Evolutionary conservation across 1,140 invertebrate genomes (phyloP).

Genomic region (Musca domestica): DNA sequence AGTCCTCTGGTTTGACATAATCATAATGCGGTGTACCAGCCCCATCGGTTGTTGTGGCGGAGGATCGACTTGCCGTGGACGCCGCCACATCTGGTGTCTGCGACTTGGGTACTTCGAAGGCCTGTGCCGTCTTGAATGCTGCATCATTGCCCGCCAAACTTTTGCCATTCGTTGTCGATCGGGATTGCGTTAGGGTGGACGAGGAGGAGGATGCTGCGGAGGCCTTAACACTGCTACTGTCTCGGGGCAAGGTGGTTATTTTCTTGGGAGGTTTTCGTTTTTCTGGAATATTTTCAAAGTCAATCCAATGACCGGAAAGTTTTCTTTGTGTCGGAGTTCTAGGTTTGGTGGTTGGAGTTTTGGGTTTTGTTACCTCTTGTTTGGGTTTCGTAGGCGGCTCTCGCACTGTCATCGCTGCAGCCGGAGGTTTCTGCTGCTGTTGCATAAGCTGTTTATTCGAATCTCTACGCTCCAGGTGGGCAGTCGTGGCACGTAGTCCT

Average conservation of each 20-base stretch:
- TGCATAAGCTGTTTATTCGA: conserved; percentile 43
- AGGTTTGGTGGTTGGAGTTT: background rate
- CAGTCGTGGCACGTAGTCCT: conserved; percentile 52
- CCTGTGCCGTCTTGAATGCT: background rate
- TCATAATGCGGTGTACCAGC: conserved; percentile 60
- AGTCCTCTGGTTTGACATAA: conserved; percentile 80
- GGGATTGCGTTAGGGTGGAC: background rate
- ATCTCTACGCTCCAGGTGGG: conserved; percentile 46
- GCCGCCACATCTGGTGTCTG: conserved; percentile 25
- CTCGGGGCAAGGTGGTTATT: conserved; percentile 71
- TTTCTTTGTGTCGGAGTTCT: conserved; percentile 33
- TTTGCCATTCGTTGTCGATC: background rate
- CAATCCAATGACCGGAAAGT: conserved; percentile 69
- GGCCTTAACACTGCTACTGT: conserved; percentile 21
- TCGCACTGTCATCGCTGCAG: background rate
- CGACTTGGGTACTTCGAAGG: conserved; percentile 38
- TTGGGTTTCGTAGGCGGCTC: conserved; percentile 9
- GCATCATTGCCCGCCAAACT: background rate
- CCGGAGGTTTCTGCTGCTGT: conserved; percentile 24
- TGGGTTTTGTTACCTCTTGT: conserved; percentile 24
- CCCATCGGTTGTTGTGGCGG: background rate
- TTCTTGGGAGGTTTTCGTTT: conserved; percentile 72
- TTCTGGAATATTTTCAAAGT: conserved; percentile 82
- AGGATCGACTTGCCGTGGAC: background rate
- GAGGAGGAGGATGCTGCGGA: background rate